A percentile compares a stretch with the other conserved stretches of the same genome.
These are phyloP conservation scores for Hypena proboscidalis DNA, from an alignment of 2,888 invertebrate genomes.

Conservation along the genomic window DNA sequence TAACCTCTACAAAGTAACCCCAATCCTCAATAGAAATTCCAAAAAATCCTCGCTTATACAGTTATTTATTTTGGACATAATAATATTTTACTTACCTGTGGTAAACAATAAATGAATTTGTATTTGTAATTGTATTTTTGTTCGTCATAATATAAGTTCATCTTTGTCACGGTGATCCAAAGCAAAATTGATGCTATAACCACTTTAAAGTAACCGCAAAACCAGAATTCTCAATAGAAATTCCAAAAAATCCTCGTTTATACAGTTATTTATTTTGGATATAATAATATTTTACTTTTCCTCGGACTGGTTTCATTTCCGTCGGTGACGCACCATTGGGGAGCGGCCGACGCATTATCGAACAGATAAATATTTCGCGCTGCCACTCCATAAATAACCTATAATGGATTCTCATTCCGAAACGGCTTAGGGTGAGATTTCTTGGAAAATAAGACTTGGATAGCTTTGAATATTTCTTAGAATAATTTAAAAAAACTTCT, in stretches of 20 bases:
- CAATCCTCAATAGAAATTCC: conserved; percentile 1
- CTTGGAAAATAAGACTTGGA: conserved; percentile 31
- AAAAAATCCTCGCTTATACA: conserved; percentile 33
- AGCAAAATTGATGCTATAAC: too few species aligned
- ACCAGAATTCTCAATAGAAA: too few species aligned
- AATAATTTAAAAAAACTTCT: too few species aligned
- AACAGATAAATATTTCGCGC: conserved; percentile 81
- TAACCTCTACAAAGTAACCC: too few species aligned
- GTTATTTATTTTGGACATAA: conserved; percentile 47
- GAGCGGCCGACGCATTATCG: conserved; percentile 71
- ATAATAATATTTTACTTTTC: conserved; percentile 49
- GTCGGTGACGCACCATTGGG: conserved; percentile 35
- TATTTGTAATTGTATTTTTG: too few species aligned
- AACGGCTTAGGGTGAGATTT: conserved; percentile 51
- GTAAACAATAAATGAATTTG: too few species aligned
- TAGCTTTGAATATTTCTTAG: conserved; percentile 1
- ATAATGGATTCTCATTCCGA: conserved; percentile 78
- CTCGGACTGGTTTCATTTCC: conserved; percentile 67
- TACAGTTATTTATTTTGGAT: conserved; percentile 45
- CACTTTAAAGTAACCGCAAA: too few species aligned
- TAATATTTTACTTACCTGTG: conserved; percentile 47
- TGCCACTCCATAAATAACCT: conserved; percentile 79
- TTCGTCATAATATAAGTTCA: too few species aligned
- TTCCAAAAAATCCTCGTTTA: conserved; percentile 28
- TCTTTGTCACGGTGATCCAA: too few species aligned